These are phyloP conservation scores for Euura lappo DNA, from an alignment of 1,140 invertebrate genomes.

Conservation along the genomic window DNA sequence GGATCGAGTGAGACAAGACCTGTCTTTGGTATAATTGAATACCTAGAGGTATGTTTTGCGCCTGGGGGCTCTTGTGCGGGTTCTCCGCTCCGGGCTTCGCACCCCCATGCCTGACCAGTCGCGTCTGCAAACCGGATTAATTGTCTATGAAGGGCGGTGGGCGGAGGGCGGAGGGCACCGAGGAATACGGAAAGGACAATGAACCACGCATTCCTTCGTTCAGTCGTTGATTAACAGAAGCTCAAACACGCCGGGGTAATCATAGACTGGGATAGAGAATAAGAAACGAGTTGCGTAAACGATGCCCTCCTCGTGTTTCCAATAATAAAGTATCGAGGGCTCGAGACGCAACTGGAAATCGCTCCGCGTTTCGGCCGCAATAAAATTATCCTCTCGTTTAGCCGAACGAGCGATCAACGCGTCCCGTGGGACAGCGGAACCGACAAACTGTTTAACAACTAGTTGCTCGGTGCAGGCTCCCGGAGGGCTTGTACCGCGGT, in stretches of 20 bases:
- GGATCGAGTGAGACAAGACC: neutral
- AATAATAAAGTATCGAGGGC: too few relatives aligned
- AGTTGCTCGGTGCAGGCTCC: conserved; percentile 48
- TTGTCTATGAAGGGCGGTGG: conserved; percentile 58
- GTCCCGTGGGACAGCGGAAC: conserved; percentile 20
- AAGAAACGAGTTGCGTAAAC: too few relatives aligned
- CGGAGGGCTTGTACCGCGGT: conserved; percentile 51
- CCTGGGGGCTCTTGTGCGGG: conserved; percentile 56
- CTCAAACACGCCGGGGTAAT: neutral
- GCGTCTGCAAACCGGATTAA: conserved; percentile 62
- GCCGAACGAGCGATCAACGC: neutral
- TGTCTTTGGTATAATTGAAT: conserved; percentile 43
- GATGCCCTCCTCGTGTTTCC: too few relatives aligned
- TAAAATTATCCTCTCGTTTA: conserved; percentile 2
- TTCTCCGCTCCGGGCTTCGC: conserved; percentile 49
- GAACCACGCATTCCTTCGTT: neutral
- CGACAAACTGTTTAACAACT: conserved; percentile 52
- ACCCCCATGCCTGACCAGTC: conserved; percentile 35
- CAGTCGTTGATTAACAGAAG: neutral
- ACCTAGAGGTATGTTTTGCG: conserved; percentile 34
- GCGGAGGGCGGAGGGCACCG: neutral
- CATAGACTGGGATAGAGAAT: too few relatives aligned
- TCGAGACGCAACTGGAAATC: too few relatives aligned
- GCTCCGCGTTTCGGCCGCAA: neutral
- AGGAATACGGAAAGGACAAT: neutral